A percentile compares a stretch with the other conserved stretches of the same genome.
These are phyloP conservation scores for Protobothrops flavoviridis DNA, from an alignment of 2,113 vertebrate species.

Conservation along the genomic window DNA sequence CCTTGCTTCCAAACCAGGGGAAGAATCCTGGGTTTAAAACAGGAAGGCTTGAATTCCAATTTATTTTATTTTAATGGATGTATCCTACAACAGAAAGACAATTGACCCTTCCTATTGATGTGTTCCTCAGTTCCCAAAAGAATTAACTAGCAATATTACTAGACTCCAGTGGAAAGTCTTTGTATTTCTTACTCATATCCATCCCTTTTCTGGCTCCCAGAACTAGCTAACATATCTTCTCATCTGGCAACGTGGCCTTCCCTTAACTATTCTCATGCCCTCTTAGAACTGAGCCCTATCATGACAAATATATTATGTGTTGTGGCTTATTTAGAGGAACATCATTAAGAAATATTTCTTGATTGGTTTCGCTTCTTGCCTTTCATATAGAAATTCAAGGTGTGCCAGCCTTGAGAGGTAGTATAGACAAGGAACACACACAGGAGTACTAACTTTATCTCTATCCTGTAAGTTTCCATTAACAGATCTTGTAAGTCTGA, in stretches of 20 bases:
- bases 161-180: background rate
- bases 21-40: background rate
- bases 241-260: background rate
- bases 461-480: background rate
- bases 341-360: background rate
- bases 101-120: background rate
- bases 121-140: no score
- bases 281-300: background rate
- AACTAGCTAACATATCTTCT: conserved; percentile 14
- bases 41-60: background rate
- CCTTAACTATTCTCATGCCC: conserved; percentile 24
- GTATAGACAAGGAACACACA: background rate
- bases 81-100: background rate
- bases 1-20: background rate
- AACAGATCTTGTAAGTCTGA: background rate
- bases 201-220: conserved; percentile 20
- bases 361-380: background rate
- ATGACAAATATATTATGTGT: conserved; percentile 6
- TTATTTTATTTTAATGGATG: background rate
- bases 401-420: background rate
- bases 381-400: background rate
- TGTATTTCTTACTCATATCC: conserved; percentile 5
- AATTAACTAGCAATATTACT: background rate
- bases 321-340: background rate
- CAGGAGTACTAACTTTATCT: background rate